Evolutionary conservation across 1,140 invertebrate species (phyloP), one percentile per base, ranked within the genome.

Genomic region (Lucilia cuprina): DNA sequence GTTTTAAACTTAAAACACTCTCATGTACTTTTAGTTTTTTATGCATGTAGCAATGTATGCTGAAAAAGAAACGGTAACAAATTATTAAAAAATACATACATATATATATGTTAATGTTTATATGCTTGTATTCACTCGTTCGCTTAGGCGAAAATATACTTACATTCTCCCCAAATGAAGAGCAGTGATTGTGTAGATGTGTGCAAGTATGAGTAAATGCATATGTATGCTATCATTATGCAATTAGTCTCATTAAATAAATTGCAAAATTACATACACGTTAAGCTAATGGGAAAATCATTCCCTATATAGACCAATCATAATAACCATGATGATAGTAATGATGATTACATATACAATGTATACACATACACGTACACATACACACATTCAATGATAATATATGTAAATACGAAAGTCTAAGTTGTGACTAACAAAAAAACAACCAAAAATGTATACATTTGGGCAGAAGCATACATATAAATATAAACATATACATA

Each of bases 181-280:
- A 10, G 50, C 5, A 8, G 50, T 13, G 2, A 50, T 30, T 80
- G n/a, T 80, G 1, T 80, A 17, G 2, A 12, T 21, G 21, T 80
- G 41, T 80, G 13, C 35, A 34, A 7, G 35, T 17, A 5, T 47
- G 75, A 41, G 35, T 47, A 49, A 19, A 80, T 80, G 77, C n/a
- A 80, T 49, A 80, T 49, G 77, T 49, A 50, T 25, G 77, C 41
- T 80, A 80, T 80, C 47, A 80, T 80, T 80, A 80, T 21, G 77
- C 77, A 80, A 80, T 80, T 80, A 80, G 77, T 80, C 77, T 80
- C 77, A 80, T 80, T 80, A 80, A 80, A 80, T 80, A 80, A 80
- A 80, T 80, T 80, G 77, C 77, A 49, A 80, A 80, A 80, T 80
- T 80, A 80, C 77, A 80, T 19, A 80, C 41, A 49, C 77, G 47